phyloP scores from a whole-genome alignment of 2,797 vertebrate genomes.

The Gymnoscopelus microlampas region DNA sequence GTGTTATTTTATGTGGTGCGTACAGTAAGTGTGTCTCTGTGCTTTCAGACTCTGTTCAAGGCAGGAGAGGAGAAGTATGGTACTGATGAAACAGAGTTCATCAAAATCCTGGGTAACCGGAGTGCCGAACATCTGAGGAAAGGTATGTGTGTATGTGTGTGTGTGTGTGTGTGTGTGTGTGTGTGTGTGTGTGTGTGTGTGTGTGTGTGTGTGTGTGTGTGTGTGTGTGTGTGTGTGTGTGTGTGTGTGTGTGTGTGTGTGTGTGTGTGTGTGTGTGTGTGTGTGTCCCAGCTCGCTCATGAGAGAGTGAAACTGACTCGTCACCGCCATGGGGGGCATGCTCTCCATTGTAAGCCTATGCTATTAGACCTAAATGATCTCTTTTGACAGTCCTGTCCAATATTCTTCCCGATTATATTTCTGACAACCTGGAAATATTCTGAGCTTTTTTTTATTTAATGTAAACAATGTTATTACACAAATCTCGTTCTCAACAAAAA shows the following conservation, averaged over 20 bases:
- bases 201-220: neutral
- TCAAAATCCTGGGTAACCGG: conserved; percentile 93
- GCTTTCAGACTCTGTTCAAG: conserved; percentile 86
- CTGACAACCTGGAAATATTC: too few species aligned
- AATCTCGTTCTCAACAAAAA: too few species aligned
- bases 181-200: conserved; percentile 1
- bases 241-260: conserved; percentile 3
- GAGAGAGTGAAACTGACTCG: too few species aligned
- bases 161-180: conserved; percentile 3
- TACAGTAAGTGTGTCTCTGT: conserved; percentile 14
- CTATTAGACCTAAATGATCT: too few species aligned
- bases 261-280: neutral
- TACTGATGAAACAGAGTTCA: conserved; percentile 95
- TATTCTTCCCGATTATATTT: too few species aligned
- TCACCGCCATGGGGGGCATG: too few species aligned
- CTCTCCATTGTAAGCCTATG: too few species aligned
- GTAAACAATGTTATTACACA: too few species aligned
- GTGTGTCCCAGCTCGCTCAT: neutral
- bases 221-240: neutral
- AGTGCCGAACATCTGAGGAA: conserved; percentile 88
- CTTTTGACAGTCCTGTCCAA: too few species aligned
- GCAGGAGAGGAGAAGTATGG: conserved; percentile 95
- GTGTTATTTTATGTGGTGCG: too few species aligned
- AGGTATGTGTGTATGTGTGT: conserved; percentile 77
- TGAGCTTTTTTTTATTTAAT: too few species aligned